Percentiles rank a stretch among this genome's conserved stretches.
Evolutionary conservation across 2,888 invertebrate species (phyloP).

Genomic region (Octonoba sinensis): DNA sequence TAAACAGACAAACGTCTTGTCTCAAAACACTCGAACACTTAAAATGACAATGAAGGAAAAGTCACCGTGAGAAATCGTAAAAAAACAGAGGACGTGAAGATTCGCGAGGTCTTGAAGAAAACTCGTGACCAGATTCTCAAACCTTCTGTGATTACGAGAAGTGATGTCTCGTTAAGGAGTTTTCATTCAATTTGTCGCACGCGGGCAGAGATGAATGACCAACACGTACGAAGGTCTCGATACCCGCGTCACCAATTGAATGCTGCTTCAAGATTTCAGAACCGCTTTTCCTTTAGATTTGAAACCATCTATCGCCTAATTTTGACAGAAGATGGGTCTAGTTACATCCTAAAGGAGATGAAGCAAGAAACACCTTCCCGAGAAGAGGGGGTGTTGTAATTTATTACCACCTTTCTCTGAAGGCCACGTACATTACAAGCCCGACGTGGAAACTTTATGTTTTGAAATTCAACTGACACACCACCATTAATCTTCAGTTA

Average conservation of each 20-base stretch:
- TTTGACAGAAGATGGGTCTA: slow-evolving; percentile 8
- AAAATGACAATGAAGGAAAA: too few species aligned
- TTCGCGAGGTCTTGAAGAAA: slow-evolving; percentile 12
- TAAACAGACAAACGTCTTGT: too few species aligned
- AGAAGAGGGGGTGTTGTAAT: not conserved
- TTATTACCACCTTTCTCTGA: not conserved
- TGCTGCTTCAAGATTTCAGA: not conserved
- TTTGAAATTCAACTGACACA: too few species aligned
- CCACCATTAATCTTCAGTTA: too few species aligned
- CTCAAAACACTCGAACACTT: too few species aligned
- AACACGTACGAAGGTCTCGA: slow-evolving; percentile 21
- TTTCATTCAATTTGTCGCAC: slow-evolving; percentile 39
- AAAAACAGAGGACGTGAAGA: slow-evolving; percentile 2
- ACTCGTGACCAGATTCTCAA: slow-evolving; percentile 14
- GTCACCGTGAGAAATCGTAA: too few species aligned
- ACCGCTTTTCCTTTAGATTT: slow-evolving; percentile 1
- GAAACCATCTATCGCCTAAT: not conserved
- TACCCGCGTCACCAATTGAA: slow-evolving; percentile 17
- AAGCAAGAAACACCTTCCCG: too few species aligned
- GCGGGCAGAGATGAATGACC: slow-evolving; percentile 35
- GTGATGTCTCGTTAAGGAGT: slow-evolving; percentile 22
- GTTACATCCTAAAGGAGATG: slow-evolving; percentile 2
- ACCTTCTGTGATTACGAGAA: slow-evolving; percentile 19
- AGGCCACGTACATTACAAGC: not conserved
- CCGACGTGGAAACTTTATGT: not conserved